phyloP scores from a whole-genome alignment of 2,888 invertebrate species.

The Dysmachus trigonus region DNA sequence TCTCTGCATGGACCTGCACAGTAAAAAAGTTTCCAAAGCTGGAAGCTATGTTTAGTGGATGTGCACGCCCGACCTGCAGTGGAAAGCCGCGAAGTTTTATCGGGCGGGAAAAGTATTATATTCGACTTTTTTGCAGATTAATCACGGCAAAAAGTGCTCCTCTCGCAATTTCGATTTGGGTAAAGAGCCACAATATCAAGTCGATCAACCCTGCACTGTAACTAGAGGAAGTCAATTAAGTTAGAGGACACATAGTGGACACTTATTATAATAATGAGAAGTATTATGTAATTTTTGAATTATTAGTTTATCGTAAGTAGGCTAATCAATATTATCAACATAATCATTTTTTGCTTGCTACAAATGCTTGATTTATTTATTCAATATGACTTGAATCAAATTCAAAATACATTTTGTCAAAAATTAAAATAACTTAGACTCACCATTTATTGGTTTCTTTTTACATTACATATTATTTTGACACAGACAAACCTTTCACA shows the following conservation, averaged over 20 bases:
- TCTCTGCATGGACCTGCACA: not conserved
- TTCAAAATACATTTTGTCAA: too few species aligned
- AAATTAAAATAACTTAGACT: too few species aligned
- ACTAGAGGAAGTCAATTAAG: not conserved
- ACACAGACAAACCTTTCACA: too few species aligned
- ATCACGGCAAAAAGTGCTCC: not conserved
- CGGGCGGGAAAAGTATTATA: slow-evolving; percentile 14
- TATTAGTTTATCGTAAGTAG: too few species aligned
- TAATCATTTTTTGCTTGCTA: too few species aligned
- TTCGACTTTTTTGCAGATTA: slow-evolving; percentile 17
- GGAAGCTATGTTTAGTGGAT: slow-evolving; percentile 34
- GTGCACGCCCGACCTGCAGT: not conserved
- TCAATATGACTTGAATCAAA: too few species aligned
- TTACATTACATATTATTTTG: too few species aligned
- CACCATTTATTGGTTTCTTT: too few species aligned
- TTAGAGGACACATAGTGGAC: not conserved
- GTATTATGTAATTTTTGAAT: not conserved
- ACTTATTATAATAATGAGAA: not conserved
- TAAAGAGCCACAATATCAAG: not conserved
- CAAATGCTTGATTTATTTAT: too few species aligned
- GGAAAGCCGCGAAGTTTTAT: slow-evolving; percentile 36
- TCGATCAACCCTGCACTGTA: not conserved
- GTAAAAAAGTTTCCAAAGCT: slow-evolving; percentile 8
- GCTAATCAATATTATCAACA: too few species aligned
- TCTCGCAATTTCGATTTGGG: not conserved